phyloP scores from a whole-genome alignment of 2,888 invertebrate species.

The Hydropsyche betteni region DNA sequence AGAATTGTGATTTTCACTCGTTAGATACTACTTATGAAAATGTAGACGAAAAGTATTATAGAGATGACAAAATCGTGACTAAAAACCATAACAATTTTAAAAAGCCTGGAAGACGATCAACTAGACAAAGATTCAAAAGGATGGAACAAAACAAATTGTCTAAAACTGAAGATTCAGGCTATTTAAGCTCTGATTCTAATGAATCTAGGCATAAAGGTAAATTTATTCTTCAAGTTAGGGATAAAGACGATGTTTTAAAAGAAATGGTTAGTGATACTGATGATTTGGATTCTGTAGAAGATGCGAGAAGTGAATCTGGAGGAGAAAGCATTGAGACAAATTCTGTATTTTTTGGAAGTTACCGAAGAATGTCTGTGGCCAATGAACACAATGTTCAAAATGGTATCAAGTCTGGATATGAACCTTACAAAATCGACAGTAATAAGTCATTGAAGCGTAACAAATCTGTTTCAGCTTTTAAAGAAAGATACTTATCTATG shows the following conservation, averaged over 20 bases:
- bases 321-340: constrained; percentile 88
- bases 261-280: constrained; percentile 70
- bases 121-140: constrained; percentile 43
- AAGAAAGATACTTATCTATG: constrained; percentile 41
- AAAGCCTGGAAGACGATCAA: constrained; percentile 51
- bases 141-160: constrained; percentile 58
- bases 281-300: constrained; percentile 79
- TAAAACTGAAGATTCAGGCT: constrained; percentile 79
- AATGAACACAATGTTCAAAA: constrained; percentile 32
- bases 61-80: constrained; percentile 52
- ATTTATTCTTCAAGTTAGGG: constrained; percentile 61
- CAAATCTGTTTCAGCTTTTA: not conserved
- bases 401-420: constrained; percentile 34
- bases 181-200: constrained; percentile 84
- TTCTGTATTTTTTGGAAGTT: constrained; percentile 84
- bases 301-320: constrained; percentile 85
- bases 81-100: constrained; percentile 52
- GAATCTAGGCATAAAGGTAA: constrained; percentile 67
- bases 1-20: constrained; percentile 56
- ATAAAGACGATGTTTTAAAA: constrained; percentile 48
- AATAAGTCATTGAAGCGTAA: constrained; percentile 34
- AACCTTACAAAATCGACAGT: constrained; percentile 35
- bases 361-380: constrained; percentile 58
- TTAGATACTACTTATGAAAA: constrained; percentile 49
- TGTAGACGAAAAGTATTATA: constrained; percentile 34